phyloP scores from a whole-genome alignment of 2,113 vertebrate genomes.

The Sinocyclocheilus anophthalmus region DNA sequence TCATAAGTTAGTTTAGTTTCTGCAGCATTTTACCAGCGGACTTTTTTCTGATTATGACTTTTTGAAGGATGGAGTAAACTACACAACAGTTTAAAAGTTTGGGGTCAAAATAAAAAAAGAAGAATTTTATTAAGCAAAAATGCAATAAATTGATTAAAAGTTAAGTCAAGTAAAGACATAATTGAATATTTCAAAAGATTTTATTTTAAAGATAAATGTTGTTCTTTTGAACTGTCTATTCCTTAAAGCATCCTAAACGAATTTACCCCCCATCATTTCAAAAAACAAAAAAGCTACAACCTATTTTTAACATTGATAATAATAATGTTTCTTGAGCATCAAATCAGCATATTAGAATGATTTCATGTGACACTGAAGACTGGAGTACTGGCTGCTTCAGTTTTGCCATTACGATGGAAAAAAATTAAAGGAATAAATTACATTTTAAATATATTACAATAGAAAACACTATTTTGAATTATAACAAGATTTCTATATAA shows the following conservation, averaged over 20 bases:
- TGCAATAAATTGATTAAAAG: not conserved
- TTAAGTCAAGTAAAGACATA: not conserved
- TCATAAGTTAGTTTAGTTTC: not conserved
- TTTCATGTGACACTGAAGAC: not conserved
- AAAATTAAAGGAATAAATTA: not conserved
- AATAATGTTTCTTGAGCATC: not conserved
- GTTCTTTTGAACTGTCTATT: not conserved
- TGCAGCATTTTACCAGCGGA: not conserved
- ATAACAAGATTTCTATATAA: not conserved
- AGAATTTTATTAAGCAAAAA: too few relatives aligned
- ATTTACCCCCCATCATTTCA: not conserved
- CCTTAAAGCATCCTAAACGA: not conserved
- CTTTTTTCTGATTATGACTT: not conserved
- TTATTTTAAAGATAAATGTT: not conserved
- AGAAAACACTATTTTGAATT: not conserved
- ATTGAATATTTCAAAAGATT: too few relatives aligned
- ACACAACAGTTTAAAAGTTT: too few relatives aligned
- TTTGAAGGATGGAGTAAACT: not conserved
- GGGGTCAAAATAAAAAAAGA: too few relatives aligned
- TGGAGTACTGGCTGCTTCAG: not conserved
- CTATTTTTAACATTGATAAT: too few relatives aligned
- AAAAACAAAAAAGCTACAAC: not conserved
- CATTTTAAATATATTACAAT: not conserved
- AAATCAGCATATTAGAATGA: not conserved
- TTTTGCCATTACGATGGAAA: too few relatives aligned